Base-by-base conservation (phyloP, 2,113 vertebrate genomes). In the Syrmaticus mikado region DNA sequence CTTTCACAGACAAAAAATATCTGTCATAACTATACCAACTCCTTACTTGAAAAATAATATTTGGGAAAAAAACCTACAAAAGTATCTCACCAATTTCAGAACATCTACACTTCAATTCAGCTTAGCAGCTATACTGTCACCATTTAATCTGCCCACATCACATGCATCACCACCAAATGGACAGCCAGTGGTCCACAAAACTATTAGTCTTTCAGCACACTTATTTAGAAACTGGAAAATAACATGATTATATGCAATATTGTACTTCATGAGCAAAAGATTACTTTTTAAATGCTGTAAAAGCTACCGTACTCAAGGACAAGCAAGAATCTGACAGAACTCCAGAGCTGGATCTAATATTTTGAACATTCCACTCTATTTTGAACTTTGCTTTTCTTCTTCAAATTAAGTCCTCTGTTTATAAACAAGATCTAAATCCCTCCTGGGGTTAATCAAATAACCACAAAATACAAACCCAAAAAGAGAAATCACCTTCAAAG, bases 361-460 rank as follows among this genome's bases (percentile, higher is more conserved):
- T 45, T 93, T 74, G 20, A 89, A 77, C 18, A 24, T 12, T 76
- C 18, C 64, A n/a, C n/a, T 93, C 45, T 70, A 68, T 55, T 87
- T 86, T 92, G 87, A 94, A 96, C 85, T 97, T 96, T 92, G 60
- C 68, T 95, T 97, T 97, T 93, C 67, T 93, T 94, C 83, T 87
- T 85, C 64, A 97, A 95, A 96, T 96, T 96, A 97, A 92, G 66
- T 94, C 41, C 70, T 89, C 89, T 95, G 89, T 96, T 96, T 94
- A 93, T 93, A 98, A 97, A 92, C 22, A 91, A 90, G 76, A 96
- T 87, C 87, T 94, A 88, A 97, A 77, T 65, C 24, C 72, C 85
- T 88, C 79, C 70, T n/a, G 55, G 40, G 73, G 94, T 97, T 97
- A 97, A 97, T 92, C 72, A 90, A 97, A 96, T 96, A 97, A 95